Base-by-base conservation (phyloP, 1,140 invertebrate species). In the Berghia stephanieae region DNA sequence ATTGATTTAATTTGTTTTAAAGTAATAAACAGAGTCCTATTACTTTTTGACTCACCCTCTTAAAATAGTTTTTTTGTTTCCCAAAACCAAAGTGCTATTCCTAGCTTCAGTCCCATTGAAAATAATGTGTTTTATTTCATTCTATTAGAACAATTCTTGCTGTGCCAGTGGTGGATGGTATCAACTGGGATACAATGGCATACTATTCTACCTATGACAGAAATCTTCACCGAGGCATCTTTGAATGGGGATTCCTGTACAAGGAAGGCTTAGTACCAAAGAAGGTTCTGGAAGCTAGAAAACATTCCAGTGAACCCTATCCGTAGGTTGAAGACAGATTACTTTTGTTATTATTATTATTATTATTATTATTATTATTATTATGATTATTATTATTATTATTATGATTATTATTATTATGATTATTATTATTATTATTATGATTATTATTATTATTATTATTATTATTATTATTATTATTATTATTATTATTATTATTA, bases 181-280 rank as follows among this genome's bases (percentile, higher is more conserved):
- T 99, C 75, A 96, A 99, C 90, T 86, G 83, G 83, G 83, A 87
- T 75, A 88, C 82, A 31, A 98, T 98, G 87, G 95, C 97, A 86
- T 98, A 98, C 89, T 92, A 94, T 31, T 94, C 96, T 0, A 96
- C 98, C 0, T 99, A 99, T 88, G 92, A 81, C 16, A 78, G 80
- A 18, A 74, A 81, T 93, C 93, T 95, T 85, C 96, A 94, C 86
- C 90, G 95, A 73, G 93, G 98, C 4, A 99, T 99, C 73, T 99
- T 99, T 90, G 98, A 99, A 91, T 99, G 98, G 98, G 98, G 98
- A 24, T 98, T 99, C 94, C 90, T 99, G 10, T 99, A 99, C 87
- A 99, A 99, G 90, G 98, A 99, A 90, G 98, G 96, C 81, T 95
- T 97, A 88, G 92, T 99, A 16, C 96, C 97, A 0, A 91, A 93